Base-by-base conservation (phyloP, 2,797 vertebrate genomes). In the Phyllotis vaccarum region DNA sequence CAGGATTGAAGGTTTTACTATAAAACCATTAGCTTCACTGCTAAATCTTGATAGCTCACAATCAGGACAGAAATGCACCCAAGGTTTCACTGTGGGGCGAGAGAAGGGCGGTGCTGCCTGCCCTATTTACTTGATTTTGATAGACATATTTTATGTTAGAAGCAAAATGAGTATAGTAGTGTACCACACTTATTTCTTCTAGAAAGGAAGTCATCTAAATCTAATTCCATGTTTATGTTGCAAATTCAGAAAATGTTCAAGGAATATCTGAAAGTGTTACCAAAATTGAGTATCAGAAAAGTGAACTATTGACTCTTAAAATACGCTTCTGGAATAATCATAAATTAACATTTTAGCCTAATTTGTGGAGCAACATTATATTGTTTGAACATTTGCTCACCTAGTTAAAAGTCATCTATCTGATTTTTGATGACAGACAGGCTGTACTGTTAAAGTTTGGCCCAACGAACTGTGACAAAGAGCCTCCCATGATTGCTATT, bases 1-100 rank as follows among this genome's bases (percentile, higher is more conserved):
- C 43, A 95, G 56, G 83, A 86, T 74, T 96, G 17, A 80, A 95
- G 29, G 19, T 52, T 89, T 95, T 97, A 97, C 94, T 97, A 89
- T 72, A 95, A 91, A 95, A 81, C 64, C 78, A 90, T 93, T 95
- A 90, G 3, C 62, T 79, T 96, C 72, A 68, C 60, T 96, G 37
- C 49, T 88, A 78, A 95, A 91, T 95, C 95, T 86, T 49, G 27
- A 7, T 75, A 62, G 60, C 88, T 97, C 90, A 88, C 49, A 93
- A 76, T 37, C 72, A 85, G 49, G 43, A 13, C 37, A 91, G 79
- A 93, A 24, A 87, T 79, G 62, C 43, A 74, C 43, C 92, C 58
- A 29, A 83, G 40, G 22, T 70, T 80, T 91, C 52, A 66, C 34
- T 3, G 2, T 17, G 14, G 29, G 56, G 60, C 34, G 24, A 11